Evolutionary conservation across 2,888 invertebrate genomes (phyloP).

Genomic region (Drosophila meridiana): DNA sequence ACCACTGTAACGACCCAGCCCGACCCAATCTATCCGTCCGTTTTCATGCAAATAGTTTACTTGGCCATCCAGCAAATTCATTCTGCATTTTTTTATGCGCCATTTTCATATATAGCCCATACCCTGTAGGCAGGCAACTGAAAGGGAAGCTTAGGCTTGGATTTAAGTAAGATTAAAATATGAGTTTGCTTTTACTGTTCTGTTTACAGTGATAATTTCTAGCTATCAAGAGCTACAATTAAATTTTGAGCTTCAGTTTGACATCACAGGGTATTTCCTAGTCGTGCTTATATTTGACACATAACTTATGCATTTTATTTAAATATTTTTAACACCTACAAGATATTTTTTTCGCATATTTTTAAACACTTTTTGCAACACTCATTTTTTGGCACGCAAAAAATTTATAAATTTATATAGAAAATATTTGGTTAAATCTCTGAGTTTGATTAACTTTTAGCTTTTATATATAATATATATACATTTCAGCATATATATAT

Average conservation of each 20-base stretch:
- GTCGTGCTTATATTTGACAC: not conserved
- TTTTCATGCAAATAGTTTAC: conserved; percentile 25
- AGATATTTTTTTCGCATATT: conserved; percentile 11
- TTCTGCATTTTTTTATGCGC: conserved; percentile 30
- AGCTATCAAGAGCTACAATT: not conserved
- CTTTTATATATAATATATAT: not conserved
- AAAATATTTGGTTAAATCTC: not conserved
- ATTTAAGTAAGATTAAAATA: not conserved
- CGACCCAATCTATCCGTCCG: not conserved
- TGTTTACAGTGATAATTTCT: not conserved
- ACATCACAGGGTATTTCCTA: not conserved
- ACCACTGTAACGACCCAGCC: not conserved
- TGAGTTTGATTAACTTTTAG: not conserved
- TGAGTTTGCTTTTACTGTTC: not conserved
- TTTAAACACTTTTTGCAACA: not conserved
- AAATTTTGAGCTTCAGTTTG: not conserved
- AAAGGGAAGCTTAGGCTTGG: not conserved
- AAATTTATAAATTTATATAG: conserved; percentile 2
- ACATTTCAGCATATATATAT: not conserved
- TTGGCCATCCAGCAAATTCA: conserved; percentile 26
- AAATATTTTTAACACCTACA: conserved; percentile 17
- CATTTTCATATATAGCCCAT: conserved; percentile 10
- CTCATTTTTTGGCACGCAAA: not conserved
- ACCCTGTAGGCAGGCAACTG: not conserved
- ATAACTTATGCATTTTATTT: not conserved